Percentiles rank a stretch among this genome's conserved stretches.
Conservation (phyloP, 2,113 vertebrate species). For the Leptobrachium ailaonicum region DNA sequence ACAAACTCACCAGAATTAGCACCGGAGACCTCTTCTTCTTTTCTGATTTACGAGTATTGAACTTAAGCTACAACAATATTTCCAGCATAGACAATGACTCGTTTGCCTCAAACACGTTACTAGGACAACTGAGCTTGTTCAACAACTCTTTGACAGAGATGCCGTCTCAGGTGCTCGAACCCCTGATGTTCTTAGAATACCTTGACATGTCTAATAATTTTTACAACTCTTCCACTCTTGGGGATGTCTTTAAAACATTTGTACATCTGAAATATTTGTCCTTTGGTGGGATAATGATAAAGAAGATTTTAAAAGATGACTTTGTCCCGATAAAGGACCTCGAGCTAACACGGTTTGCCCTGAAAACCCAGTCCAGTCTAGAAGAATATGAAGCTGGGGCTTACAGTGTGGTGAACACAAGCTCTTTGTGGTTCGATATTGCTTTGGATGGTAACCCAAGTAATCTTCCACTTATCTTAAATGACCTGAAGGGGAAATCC, state of each 20-base stretch:
- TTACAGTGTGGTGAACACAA: constrained; percentile 66
- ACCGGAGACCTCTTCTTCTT: constrained; percentile 58
- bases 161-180: constrained; percentile 63
- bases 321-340: constrained; percentile 64
- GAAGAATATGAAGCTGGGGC: constrained; percentile 71
- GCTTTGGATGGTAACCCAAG: constrained; percentile 66
- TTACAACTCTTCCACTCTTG: constrained; percentile 61
- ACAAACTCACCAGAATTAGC: constrained; percentile 62
- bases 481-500: constrained; percentile 69
- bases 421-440: constrained; percentile 71
- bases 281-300: constrained; percentile 70
- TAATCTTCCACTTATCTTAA: constrained; percentile 63
- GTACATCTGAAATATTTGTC: constrained; percentile 64
- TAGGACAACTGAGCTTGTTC: constrained; percentile 74
- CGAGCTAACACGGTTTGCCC: constrained; percentile 65
- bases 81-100: constrained; percentile 63
- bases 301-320: constrained; percentile 61
- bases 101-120: constrained; percentile 63
- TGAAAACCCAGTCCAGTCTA: constrained; percentile 74
- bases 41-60: constrained; percentile 58
- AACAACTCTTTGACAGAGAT: constrained; percentile 76
- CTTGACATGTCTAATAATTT: constrained; percentile 80
- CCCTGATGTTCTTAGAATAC: constrained; percentile 59
- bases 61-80: constrained; percentile 74
- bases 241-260: constrained; percentile 60